Evolutionary conservation across 64 coral and sea anemone species (phyloP), one percentile per base, ranked within the genome.

Genomic region (Stichodactyla mertensii): DNA sequence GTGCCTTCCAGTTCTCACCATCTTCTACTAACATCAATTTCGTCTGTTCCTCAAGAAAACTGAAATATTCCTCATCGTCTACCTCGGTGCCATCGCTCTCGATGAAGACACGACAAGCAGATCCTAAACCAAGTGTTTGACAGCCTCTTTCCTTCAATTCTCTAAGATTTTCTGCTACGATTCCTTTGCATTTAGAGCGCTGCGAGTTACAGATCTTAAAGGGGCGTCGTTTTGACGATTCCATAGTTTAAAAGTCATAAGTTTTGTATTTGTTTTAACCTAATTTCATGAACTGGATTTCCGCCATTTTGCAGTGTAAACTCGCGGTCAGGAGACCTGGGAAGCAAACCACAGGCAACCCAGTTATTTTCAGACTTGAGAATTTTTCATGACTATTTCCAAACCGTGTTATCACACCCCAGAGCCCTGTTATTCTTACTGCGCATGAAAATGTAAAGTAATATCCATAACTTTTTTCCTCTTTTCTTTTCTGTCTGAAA

Each of bases 31-130:
- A 31, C 69, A 74, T 74, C 69, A 74, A 19, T 74, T 9, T 11
- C 24, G 9, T 81, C 54, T 81, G 78, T 81, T 81, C 78, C 52
- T 52, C 16, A 16, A 81, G 4, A 81, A 55, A 81, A 81, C 53
- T 81, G 16, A 81, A 81, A 52, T 81, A 81, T 54, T 81, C 78
- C 16, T 81, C 78, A 54, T 81, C 78, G 16, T 81, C 78, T 2
- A 81, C 54, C 16, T 81, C 78, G 10, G 78, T 81, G 31, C 78
- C 78, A 81, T 81, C 78, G 53, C 14, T 6, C 19, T 81, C 78
- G 20, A 81, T 81, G n/a, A 81, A 81, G 5, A 53, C 78, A 0
- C 78, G 78, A 81, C 78, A 81, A 16, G 78, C 52, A 53, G 78
- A 18, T 14, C 1, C 52, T 4, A 81, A 53, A 31, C 51, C 78